These are phyloP conservation scores for Odontophorus gujanensis DNA, from an alignment of 2,113 vertebrate genomes.

Conservation along the genomic window DNA sequence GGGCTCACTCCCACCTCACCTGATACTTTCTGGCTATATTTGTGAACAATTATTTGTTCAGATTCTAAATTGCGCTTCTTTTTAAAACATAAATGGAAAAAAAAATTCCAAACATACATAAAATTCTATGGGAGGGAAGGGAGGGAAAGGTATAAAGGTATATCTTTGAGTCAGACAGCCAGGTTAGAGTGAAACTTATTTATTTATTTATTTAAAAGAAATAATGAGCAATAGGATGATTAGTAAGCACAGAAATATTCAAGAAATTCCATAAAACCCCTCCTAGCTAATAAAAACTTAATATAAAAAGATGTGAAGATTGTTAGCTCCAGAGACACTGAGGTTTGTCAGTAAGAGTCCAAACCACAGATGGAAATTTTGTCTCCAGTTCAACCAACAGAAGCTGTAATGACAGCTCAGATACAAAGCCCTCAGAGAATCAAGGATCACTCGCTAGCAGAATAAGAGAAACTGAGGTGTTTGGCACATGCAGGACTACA, in stretches of 20 bases:
- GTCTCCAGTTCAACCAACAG: background rate
- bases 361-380: background rate
- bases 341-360: background rate
- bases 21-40: background rate
- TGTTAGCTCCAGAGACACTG: background rate
- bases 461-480: background rate
- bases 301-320: background rate
- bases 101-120: background rate
- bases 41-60: background rate
- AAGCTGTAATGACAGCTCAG: background rate
- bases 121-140: background rate
- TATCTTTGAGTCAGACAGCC: background rate
- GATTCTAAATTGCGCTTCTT: background rate
- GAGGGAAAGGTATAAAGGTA: rapidly evolving
- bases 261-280: background rate
- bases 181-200: background rate
- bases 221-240: background rate
- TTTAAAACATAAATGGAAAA: background rate
- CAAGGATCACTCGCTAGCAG: background rate
- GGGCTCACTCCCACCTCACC: background rate
- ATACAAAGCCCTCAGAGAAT: background rate
- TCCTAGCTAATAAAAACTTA: background rate
- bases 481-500: background rate
- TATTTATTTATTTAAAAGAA: background rate
- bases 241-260: background rate